Conservation (phyloP, 2,888 invertebrate genomes). For the Chrysotoxum bicinctum region DNA sequence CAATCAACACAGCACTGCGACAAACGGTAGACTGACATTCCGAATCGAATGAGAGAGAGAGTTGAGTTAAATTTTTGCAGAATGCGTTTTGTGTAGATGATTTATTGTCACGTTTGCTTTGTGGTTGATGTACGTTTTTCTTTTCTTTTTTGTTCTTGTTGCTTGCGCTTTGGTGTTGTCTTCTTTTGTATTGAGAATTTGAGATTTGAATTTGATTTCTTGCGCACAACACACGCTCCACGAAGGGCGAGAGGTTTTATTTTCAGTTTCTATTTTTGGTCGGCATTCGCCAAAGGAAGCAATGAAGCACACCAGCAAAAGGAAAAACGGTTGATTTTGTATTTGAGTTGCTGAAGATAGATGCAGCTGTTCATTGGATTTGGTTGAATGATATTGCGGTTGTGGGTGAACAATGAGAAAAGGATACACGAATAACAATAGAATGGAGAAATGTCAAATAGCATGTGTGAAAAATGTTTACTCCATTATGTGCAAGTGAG, state of each 20-base stretch:
- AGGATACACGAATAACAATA: slow-evolving; percentile 17
- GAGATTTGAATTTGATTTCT: slow-evolving; percentile 29
- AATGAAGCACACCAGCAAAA: slow-evolving; percentile 37
- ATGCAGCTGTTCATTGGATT: not conserved
- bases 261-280: not conserved
- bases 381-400: not conserved
- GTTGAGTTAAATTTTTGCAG: slow-evolving; percentile 52
- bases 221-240: slow-evolving; percentile 53
- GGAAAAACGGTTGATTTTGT: not conserved
- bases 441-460: slow-evolving; percentile 63
- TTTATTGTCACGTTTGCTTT: slow-evolving; percentile 53
- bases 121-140: slow-evolving; percentile 22
- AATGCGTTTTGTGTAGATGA: slow-evolving; percentile 59
- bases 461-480: slow-evolving; percentile 63
- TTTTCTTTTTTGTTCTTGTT: slow-evolving; percentile 19
- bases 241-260: not conserved
- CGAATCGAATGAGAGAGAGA: slow-evolving; percentile 61
- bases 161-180: slow-evolving; percentile 66
- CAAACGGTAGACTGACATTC: slow-evolving; percentile 73
- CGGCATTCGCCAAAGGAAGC: not conserved
- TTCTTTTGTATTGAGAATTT: slow-evolving; percentile 35
- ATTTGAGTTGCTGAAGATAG: slow-evolving; percentile 2
- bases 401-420: not conserved
- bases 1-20: slow-evolving; percentile 73
- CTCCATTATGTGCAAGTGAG: slow-evolving; percentile 14